A percentile compares a stretch with the other conserved stretches of the same genome.
Conservation (phyloP, 37 sponge, comb jelly and placozoan species). For the Spongia lamella region DNA sequence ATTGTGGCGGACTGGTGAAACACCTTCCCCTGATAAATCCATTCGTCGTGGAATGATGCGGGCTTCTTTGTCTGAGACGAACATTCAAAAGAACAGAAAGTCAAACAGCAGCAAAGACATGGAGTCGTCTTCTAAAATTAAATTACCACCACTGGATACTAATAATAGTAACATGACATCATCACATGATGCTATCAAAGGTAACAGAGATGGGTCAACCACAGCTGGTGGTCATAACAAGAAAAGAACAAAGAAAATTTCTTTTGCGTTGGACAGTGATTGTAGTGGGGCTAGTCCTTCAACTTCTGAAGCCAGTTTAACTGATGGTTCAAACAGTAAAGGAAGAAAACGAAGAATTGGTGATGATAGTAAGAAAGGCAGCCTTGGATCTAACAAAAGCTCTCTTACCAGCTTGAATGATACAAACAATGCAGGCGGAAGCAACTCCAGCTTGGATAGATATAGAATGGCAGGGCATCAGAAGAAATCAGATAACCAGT, state of each 20-base stretch:
- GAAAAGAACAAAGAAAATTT: constrained; percentile 42
- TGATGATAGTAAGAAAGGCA: background rate
- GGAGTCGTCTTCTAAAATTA: background rate
- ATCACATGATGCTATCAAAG: no score
- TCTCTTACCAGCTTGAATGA: background rate
- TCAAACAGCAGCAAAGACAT: constrained; percentile 3
- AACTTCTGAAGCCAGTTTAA: background rate
- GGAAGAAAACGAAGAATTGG: background rate
- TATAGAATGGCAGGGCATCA: background rate
- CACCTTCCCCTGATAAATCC: no score
- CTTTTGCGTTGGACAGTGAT: constrained; percentile 47
- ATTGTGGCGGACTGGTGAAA: constrained; percentile 59
- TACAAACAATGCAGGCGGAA: background rate
- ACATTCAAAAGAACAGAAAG: no score
- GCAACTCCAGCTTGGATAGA: background rate
- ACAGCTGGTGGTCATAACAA: background rate
- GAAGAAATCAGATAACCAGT: background rate
- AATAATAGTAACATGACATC: no score
- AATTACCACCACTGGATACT: no score
- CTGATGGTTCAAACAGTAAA: background rate
- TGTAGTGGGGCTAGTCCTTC: background rate
- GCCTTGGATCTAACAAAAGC: no score
- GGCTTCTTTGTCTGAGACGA: no score
- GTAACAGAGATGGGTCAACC: no score
- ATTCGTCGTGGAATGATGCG: no score